Conservation (phyloP, 2,797 vertebrate genomes). For the Arctocebus calabarensis region DNA sequence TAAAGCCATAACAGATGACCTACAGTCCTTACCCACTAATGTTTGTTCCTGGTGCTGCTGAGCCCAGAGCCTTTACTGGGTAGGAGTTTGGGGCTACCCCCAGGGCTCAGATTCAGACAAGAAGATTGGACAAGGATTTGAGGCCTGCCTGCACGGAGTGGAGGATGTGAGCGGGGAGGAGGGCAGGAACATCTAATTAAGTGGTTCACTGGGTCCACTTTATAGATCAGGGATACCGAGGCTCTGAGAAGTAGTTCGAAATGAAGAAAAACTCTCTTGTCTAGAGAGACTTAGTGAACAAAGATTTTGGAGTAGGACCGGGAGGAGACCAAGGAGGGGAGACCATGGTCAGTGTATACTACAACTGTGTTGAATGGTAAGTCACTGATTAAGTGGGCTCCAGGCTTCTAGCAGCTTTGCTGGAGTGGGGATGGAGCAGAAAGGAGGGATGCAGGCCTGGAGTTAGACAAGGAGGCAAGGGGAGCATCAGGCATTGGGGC, state of each 20-base stretch:
- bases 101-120: not conserved
- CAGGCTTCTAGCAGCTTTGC: not conserved
- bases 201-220: not conserved
- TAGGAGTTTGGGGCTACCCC: slow-evolving; percentile 69
- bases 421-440: not conserved
- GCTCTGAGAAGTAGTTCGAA: not conserved
- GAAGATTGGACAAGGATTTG: not conserved
- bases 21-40: slow-evolving; percentile 75
- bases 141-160: not conserved
- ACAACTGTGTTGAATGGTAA: not conserved
- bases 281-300: not conserved
- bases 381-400: not conserved
- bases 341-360: rapidly evolving
- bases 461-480: not conserved
- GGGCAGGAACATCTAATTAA: not conserved
- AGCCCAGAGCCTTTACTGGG: slow-evolving; percentile 77
- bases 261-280: not conserved
- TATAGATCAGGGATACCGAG: not conserved
- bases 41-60: slow-evolving; percentile 76
- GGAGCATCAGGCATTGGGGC: not conserved
- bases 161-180: not conserved
- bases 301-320: not conserved
- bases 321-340: not conserved
- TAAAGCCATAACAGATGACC: slow-evolving; percentile 82
- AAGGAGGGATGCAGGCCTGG: not conserved